Percentiles rank a stretch among this genome's conserved stretches.
Conservation (phyloP, 2,888 invertebrate species). For the Tigriopus californicus region DNA sequence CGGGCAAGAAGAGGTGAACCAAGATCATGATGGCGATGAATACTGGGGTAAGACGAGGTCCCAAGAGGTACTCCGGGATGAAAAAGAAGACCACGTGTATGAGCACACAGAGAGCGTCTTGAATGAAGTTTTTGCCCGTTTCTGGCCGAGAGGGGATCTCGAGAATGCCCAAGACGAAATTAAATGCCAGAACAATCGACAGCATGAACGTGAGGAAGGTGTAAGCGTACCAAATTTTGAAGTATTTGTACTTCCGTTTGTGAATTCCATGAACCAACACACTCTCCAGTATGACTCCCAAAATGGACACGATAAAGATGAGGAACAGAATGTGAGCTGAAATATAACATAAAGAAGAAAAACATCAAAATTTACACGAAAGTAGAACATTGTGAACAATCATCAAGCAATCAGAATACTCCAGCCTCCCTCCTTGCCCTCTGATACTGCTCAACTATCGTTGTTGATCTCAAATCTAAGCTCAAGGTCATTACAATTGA, state of each 20-base stretch:
- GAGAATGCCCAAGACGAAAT: neutral
- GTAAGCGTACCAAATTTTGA: neutral
- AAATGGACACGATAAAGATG: neutral
- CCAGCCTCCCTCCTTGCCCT: too few species aligned
- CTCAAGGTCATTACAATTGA: too few species aligned
- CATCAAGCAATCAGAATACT: too few species aligned
- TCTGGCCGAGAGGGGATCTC: neutral
- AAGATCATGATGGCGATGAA: conserved; percentile 1
- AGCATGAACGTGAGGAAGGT: neutral
- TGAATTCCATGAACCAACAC: neutral
- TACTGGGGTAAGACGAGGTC: neutral
- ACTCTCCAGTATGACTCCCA: neutral
- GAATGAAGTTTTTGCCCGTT: neutral
- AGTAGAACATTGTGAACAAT: too few species aligned
- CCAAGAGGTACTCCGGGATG: neutral
- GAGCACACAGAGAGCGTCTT: neutral
- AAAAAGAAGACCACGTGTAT: neutral
- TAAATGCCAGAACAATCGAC: neutral
- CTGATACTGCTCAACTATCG: too few species aligned
- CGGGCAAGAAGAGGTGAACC: neutral
- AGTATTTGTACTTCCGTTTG: neutral
- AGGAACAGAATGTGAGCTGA: neutral
- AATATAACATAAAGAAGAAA: too few species aligned
- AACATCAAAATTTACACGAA: too few species aligned
- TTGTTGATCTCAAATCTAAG: too few species aligned